These are phyloP conservation scores for Drosophila robusta DNA, from an alignment of 2,888 invertebrate genomes.

Conservation along the genomic window DNA sequence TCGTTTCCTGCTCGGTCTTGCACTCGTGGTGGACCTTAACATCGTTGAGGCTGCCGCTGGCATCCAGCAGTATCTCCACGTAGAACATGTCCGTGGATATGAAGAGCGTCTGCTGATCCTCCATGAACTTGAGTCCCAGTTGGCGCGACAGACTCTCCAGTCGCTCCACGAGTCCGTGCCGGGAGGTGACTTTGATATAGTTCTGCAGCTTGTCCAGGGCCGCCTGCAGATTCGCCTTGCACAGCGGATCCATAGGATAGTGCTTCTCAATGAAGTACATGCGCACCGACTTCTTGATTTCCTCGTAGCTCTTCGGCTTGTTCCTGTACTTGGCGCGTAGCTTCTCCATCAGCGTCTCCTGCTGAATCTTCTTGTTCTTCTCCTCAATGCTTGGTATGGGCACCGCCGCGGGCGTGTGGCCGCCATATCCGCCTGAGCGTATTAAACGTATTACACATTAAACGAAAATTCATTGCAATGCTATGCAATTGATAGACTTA, in stretches of 20 bases:
- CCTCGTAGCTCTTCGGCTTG: slow-evolving; percentile 92
- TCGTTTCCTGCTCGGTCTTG: slow-evolving; percentile 92
- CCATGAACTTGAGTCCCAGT: slow-evolving; percentile 95
- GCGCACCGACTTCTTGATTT: slow-evolving; percentile 94
- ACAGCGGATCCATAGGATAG: slow-evolving; percentile 93
- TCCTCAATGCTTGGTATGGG: slow-evolving; percentile 64
- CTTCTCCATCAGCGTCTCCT: slow-evolving; percentile 96
- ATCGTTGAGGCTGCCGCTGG: slow-evolving; percentile 93
- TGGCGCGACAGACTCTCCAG: slow-evolving; percentile 96
- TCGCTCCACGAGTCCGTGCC: slow-evolving; percentile 96
- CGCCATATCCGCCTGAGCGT: slow-evolving; percentile 32
- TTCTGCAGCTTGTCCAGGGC: slow-evolving; percentile 96
- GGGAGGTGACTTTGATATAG: slow-evolving; percentile 95
- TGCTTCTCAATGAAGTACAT: slow-evolving; percentile 95
- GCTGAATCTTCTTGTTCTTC: background rate
- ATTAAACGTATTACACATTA: background rate
- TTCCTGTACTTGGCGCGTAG: slow-evolving; percentile 92
- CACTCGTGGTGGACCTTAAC: slow-evolving; percentile 96
- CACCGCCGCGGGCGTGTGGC: slow-evolving; percentile 7
- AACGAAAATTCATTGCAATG: too few relatives aligned
- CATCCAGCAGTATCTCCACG: slow-evolving; percentile 94
- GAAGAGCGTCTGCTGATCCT: slow-evolving; percentile 92
- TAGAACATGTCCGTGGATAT: slow-evolving; percentile 99
- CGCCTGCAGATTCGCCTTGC: slow-evolving; percentile 94
- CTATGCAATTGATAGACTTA: slow-evolving; percentile 5